A percentile compares a stretch with the other conserved stretches of the same genome.
Conservation (phyloP, 2,888 invertebrate species). For the Drosophila colorata region DNA sequence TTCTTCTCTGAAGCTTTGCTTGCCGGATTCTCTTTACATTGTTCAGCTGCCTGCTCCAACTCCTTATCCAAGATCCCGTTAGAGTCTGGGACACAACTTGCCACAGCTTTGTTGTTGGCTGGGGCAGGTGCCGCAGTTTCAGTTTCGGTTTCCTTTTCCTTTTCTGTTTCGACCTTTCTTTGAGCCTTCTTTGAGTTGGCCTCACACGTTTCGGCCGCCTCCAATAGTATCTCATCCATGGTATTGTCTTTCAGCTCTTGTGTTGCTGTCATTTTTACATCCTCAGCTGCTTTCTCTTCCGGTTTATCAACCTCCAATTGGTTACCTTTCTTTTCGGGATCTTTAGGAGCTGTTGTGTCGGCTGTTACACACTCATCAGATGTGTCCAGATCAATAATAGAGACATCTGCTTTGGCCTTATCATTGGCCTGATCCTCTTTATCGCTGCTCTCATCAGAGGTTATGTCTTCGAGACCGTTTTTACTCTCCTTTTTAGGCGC, state of each 20-base stretch:
- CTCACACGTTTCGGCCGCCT: conserved; percentile 5
- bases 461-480: conserved; percentile 52
- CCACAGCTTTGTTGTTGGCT: neutral
- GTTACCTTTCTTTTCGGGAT: neutral
- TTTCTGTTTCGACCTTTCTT: neutral
- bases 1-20: conserved; percentile 4
- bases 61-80: conserved; percentile 14
- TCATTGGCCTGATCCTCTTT: neutral
- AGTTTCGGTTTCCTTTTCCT: neutral
- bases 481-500: neutral
- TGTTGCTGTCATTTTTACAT: neutral
- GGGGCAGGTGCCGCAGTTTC: conserved; percentile 1
- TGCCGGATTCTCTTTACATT: neutral
- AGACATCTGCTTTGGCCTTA: neutral
- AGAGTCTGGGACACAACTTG: neutral
- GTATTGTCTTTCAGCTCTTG: conserved; percentile 25
- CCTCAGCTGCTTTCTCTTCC: neutral
- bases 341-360: neutral
- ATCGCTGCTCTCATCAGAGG: conserved; percentile 46
- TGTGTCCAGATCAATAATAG: conserved; percentile 61
- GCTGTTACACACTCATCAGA: conserved; percentile 37
- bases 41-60: neutral
- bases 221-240: conserved; percentile 7
- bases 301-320: neutral
- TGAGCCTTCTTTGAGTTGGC: neutral